Evolutionary conservation across 2,797 vertebrate genomes (phyloP), one percentile per base, ranked within the genome.

Genomic region (Coregonus ussuriensis): DNA sequence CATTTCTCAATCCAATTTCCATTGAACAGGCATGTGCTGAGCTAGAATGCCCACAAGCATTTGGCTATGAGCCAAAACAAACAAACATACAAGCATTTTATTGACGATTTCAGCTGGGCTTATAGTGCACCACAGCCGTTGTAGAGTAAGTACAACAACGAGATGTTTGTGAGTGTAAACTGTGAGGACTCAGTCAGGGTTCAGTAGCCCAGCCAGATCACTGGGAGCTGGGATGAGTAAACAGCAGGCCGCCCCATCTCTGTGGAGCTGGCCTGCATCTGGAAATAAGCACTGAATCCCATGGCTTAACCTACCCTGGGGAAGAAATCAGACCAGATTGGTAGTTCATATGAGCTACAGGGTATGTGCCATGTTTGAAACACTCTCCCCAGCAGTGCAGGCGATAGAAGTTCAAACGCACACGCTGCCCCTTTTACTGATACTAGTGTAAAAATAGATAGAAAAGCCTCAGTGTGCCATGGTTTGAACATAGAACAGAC

Each of bases 381-480:
- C 79, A 59, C 72, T 85, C 79, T 84, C 74, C 9, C 9, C 41
- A 79, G 82, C 81, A 72, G 77, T 37, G 4, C 79, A 82, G 87
- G 88, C 80, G 56, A 85, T 85, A 85, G 85, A 80, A 76, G 77
- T 91, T 91, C 88, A 87, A 88, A 90, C 84, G 79, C 72, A 67
- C 81, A 82, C 1, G 16, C 41, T 76, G 85, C 66, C 80, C 76
- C 82, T 72, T 83, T 77, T 82, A 81, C 88, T 90, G 87, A 93
- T 89, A 87, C 76, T 29, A 29, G 65, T 18, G 82, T 91, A 92
- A 92, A 94, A 92, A 93, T 92, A 93, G 89, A 88, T 62, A 33
- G 78, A 81, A 72, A 71, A 54, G 82, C 37, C 18, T 81, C 66
- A 7, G 77, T 81, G 84, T 84, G 73, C 82, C 87, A 86, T 84